A percentile compares a stretch with the other conserved stretches of the same genome.
Conservation (phyloP, 2,797 vertebrate species). For the Aldrovandia affinis region DNA sequence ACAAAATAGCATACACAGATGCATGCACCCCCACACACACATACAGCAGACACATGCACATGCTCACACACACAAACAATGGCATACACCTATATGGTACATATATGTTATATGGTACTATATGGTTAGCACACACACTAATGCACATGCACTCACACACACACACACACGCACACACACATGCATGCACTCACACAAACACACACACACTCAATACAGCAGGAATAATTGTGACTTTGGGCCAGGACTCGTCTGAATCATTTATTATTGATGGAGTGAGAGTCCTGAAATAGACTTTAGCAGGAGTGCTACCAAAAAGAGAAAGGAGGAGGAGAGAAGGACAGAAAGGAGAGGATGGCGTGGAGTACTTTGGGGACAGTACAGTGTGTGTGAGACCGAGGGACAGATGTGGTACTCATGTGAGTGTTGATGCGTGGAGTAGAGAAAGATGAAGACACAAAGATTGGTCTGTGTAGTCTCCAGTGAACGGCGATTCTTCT, state of each 20-base stretch:
- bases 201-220: neutral
- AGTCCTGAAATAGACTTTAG: conserved; percentile 34
- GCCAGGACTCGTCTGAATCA: conserved; percentile 26
- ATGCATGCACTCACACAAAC: neutral
- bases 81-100: too few species aligned
- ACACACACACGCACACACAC: neutral
- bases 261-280: conserved; percentile 29
- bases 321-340: neutral
- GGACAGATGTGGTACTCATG: neutral
- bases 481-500: neutral
- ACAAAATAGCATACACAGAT: too few species aligned
- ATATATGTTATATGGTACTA: too few species aligned
- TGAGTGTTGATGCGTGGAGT: neutral
- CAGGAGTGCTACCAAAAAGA: conserved; percentile 18
- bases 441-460: neutral
- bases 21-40: neutral
- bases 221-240: neutral
- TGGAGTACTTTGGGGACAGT: neutral
- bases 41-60: too few species aligned
- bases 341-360: neutral
- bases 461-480: neutral
- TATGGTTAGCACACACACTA: too few species aligned
- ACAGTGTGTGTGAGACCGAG: neutral
- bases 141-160: neutral
- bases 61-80: too few species aligned